These are phyloP conservation scores for Sprattus sprattus DNA, from an alignment of 2,113 vertebrate genomes.

Conservation along the genomic window DNA sequence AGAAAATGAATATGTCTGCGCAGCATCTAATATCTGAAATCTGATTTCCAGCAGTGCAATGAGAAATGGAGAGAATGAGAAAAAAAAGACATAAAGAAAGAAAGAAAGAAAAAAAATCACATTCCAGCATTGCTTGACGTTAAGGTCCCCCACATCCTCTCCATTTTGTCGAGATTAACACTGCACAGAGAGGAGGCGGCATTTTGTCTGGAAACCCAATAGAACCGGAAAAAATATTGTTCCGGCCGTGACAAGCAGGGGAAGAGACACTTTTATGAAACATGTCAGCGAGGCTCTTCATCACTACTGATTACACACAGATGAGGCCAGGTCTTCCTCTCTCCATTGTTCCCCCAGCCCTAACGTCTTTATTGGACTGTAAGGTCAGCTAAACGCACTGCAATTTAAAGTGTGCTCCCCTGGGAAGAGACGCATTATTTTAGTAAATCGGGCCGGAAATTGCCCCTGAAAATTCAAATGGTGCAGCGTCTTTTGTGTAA, in stretches of 20 bases:
- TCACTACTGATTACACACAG: background rate
- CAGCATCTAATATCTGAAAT: background rate
- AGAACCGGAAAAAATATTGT: constrained; percentile 8
- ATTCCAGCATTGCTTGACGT: background rate
- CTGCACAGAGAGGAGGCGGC: background rate
- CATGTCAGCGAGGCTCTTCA: constrained; percentile 4
- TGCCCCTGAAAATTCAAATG: constrained; percentile 50
- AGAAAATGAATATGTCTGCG: background rate
- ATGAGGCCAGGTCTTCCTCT: background rate
- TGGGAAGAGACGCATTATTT: constrained; percentile 32
- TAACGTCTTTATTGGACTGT: background rate
- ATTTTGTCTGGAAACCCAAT: background rate
- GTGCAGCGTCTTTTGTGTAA: constrained; percentile 17
- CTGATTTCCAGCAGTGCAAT: background rate
- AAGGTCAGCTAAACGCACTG: background rate
- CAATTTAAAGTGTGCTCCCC: constrained; percentile 27
- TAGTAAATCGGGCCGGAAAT: constrained; percentile 42
- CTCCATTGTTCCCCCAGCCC: background rate
- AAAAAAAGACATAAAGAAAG: background rate
- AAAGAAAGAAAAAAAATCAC: background rate
- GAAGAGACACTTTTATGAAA: constrained; percentile 18
- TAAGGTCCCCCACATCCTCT: background rate
- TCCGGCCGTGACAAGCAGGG: background rate
- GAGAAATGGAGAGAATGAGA: background rate
- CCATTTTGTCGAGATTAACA: background rate